These are phyloP conservation scores for Halcyon badia DNA, from an alignment of 2,797 vertebrate species.

Conservation along the genomic window DNA sequence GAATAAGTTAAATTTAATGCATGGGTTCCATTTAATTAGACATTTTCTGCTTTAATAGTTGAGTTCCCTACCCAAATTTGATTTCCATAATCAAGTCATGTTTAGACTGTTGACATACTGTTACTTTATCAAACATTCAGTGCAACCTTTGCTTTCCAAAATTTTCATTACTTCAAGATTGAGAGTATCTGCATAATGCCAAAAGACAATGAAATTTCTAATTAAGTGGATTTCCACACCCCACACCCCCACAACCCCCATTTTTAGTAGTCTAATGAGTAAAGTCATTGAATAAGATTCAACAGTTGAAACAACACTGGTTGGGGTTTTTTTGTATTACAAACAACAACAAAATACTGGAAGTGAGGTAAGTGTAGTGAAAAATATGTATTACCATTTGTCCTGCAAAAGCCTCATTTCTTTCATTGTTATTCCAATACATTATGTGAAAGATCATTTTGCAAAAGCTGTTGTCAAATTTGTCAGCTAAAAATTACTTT, in stretches of 20 bases:
- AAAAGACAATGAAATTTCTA: conserved; percentile 10
- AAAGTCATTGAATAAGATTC: not conserved
- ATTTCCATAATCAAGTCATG: conserved; percentile 61
- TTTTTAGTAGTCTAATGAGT: not conserved
- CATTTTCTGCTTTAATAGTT: conserved; percentile 73
- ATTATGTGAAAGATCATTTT: not conserved
- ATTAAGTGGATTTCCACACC: not conserved
- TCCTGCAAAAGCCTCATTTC: not conserved
- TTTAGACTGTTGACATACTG: conserved; percentile 32
- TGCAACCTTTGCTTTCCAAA: conserved; percentile 31
- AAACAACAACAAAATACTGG: not conserved
- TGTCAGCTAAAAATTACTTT: not conserved
- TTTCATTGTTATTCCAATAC: not conserved
- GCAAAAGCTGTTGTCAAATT: not conserved
- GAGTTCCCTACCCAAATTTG: conserved; percentile 46
- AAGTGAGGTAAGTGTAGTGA: not conserved
- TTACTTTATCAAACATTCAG: conserved; percentile 57
- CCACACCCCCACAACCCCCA: no score
- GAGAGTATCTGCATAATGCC: conserved; percentile 25
- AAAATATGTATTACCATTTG: not conserved
- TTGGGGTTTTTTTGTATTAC: not conserved
- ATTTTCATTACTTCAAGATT: conserved; percentile 37
- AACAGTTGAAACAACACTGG: not conserved
- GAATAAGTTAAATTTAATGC: conserved; percentile 64
- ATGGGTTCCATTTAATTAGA: conserved; percentile 73